Base-by-base conservation (phyloP, 1,140 invertebrate genomes). In the Drosophila auraria region DNA sequence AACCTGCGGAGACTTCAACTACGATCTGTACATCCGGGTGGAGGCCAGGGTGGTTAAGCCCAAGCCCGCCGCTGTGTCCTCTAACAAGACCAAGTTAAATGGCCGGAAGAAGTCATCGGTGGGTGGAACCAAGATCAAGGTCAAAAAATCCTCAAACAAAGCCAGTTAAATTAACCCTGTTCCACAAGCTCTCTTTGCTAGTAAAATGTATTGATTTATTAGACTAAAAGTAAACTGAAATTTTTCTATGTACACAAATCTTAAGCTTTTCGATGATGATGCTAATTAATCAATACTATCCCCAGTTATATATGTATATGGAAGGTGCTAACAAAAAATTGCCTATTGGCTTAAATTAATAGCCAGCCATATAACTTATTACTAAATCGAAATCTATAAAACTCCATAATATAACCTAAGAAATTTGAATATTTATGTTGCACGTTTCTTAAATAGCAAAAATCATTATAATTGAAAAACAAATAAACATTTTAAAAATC, bases 31-130 rank as follows among this genome's bases (percentile, higher is more conserved):
- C 62, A 90, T 91, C n/a, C 87, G 94, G 53, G 78, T 93, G 3
- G 92, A 93, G 71, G 66, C 77, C 63, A 93, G 91, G 62, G 75
- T 78, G 38, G 66, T 79, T 30, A 94, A 92, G 56, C 79, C 80
- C 5, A 91, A 80, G 49, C 87, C 82, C 42, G 66, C 74, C 40
- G 62, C 72, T 45, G 76, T 92, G 69, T 53, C 57, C 44, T 54
- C 75, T 4, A 92, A 92, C 42, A 92, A 92, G 58, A 54, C 78
- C 17, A 91, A 92, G 44, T 44, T 92, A 12, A 92, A 92, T 89
- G 91, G 84, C 9, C 86, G 91, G 8, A 92, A 92, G 36, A 92
- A 96, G 86, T 97, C 97, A 6, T 96, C 96, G 3, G 87, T 95
- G 57, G 95, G 96, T 61, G 95, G 96, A n/a, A 94, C 96, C 44